A percentile compares a stretch with the other conserved stretches of the same genome.
These are phyloP conservation scores for Amphiduros pacificus DNA, from an alignment of 2,888 invertebrate species.

Conservation along the genomic window DNA sequence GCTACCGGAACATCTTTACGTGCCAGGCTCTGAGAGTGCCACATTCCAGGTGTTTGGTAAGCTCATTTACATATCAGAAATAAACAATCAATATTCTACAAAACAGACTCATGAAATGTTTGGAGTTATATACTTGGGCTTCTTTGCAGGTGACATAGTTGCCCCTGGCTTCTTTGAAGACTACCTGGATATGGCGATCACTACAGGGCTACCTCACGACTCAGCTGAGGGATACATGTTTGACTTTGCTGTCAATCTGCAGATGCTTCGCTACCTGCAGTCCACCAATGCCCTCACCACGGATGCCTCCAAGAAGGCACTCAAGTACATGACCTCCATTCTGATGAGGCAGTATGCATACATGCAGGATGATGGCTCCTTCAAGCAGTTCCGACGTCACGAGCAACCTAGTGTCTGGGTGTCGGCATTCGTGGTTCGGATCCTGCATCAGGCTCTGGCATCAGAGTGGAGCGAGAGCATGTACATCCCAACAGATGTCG, in stretches of 20 bases:
- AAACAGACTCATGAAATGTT: neutral
- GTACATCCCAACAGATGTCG: conserved; percentile 25
- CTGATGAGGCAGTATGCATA: conserved; percentile 90
- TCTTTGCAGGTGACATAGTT: conserved; percentile 62
- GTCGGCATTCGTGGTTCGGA: conserved; percentile 85
- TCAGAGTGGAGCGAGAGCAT: conserved; percentile 31
- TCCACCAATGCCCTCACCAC: conserved; percentile 81
- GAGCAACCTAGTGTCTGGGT: conserved; percentile 77
- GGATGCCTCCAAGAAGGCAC: conserved; percentile 76
- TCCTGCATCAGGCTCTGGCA: conserved; percentile 80
- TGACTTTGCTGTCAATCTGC: conserved; percentile 92
- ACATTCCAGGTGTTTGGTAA: conserved; percentile 62
- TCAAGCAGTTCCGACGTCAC: conserved; percentile 76
- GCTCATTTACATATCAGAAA: conserved; percentile 12
- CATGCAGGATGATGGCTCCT: conserved; percentile 87
- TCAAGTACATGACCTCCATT: conserved; percentile 83
- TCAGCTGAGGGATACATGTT: conserved; percentile 92
- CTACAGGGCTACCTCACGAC: conserved; percentile 61
- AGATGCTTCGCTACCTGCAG: conserved; percentile 84
- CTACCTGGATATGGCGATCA: conserved; percentile 56
- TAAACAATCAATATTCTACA: neutral
- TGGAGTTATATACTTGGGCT: neutral
- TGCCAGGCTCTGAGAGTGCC: conserved; percentile 86
- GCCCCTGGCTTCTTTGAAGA: conserved; percentile 63
- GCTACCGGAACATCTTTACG: conserved; percentile 86